Conservation (phyloP, 2,797 vertebrate species). For the Phataginus tricuspis region DNA sequence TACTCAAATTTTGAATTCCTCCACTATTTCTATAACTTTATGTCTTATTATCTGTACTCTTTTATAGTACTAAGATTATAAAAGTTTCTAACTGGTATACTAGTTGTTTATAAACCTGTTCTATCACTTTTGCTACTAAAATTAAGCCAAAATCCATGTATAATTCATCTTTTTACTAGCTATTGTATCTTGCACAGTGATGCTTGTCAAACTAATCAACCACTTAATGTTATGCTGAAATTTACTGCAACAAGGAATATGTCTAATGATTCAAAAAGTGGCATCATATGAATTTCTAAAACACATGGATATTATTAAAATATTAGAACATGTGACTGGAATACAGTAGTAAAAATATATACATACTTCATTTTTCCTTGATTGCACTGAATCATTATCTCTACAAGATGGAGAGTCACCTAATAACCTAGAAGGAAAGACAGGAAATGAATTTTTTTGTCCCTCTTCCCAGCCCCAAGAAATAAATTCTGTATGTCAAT, state of each 20-base stretch:
- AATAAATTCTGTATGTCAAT: not conserved
- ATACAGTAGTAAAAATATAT: constrained; percentile 51
- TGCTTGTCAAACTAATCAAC: not conserved
- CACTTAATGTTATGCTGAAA: not conserved
- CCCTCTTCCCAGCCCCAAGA: too few species aligned
- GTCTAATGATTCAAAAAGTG: constrained; percentile 37
- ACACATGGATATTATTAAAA: constrained; percentile 39
- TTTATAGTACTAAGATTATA: not conserved
- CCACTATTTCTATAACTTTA: not conserved
- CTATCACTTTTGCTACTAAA: constrained; percentile 4
- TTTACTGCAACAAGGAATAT: not conserved
- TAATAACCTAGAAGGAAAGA: constrained; percentile 90
- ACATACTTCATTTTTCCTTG: constrained; percentile 92
- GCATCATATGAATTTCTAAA: constrained; percentile 12
- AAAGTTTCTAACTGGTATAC: not conserved
- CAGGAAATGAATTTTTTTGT: not conserved
- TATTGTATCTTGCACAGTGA: not conserved
- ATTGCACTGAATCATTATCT: constrained; percentile 89
- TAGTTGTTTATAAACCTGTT: not conserved
- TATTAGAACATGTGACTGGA: constrained; percentile 18
- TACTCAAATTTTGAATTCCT: constrained; percentile 14
- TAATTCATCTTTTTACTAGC: not conserved
- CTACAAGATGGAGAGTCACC: constrained; percentile 90
- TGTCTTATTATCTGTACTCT: not conserved
- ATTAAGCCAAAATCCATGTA: not conserved